A percentile compares a stretch with the other conserved stretches of the same genome.
phyloP scores from a whole-genome alignment of 1,140 invertebrate genomes.

The Microplitis mediator region DNA sequence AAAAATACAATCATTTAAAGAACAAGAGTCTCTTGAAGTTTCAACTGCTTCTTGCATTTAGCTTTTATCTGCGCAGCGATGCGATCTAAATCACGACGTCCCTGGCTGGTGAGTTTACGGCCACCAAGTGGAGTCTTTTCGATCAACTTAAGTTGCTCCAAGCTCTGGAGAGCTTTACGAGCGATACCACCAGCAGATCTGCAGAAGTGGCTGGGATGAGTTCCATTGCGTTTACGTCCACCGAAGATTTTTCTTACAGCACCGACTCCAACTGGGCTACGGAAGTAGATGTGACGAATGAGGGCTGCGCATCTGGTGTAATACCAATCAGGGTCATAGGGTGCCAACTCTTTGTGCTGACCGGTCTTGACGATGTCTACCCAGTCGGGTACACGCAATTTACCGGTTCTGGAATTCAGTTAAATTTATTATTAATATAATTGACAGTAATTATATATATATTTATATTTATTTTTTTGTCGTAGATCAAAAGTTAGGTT shows the following conservation, averaged over 20 bases:
- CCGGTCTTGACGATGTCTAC: slow-evolving; percentile 95
- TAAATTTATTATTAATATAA: neutral
- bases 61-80: slow-evolving; percentile 93
- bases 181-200: slow-evolving; percentile 88
- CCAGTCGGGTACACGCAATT: slow-evolving; percentile 97
- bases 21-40: slow-evolving; percentile 47
- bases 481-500: slow-evolving; percentile 19
- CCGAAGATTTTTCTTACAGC: slow-evolving; percentile 97
- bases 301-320: slow-evolving; percentile 92
- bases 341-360: slow-evolving; percentile 93
- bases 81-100: slow-evolving; percentile 94
- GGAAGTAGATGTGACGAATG: slow-evolving; percentile 92
- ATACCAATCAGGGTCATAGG: slow-evolving; percentile 98
- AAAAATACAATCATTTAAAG: too few species aligned
- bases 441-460: too few species aligned
- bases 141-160: slow-evolving; percentile 92
- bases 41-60: slow-evolving; percentile 67
- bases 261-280: slow-evolving; percentile 94
- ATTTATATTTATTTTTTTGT: neutral
- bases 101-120: slow-evolving; percentile 86
- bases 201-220: slow-evolving; percentile 95
- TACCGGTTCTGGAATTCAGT: slow-evolving; percentile 79
- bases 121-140: slow-evolving; percentile 91
- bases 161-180: slow-evolving; percentile 90
- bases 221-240: slow-evolving; percentile 92